phyloP scores from a whole-genome alignment of 2,797 vertebrate species.

The Peromyscus nudipes region DNA sequence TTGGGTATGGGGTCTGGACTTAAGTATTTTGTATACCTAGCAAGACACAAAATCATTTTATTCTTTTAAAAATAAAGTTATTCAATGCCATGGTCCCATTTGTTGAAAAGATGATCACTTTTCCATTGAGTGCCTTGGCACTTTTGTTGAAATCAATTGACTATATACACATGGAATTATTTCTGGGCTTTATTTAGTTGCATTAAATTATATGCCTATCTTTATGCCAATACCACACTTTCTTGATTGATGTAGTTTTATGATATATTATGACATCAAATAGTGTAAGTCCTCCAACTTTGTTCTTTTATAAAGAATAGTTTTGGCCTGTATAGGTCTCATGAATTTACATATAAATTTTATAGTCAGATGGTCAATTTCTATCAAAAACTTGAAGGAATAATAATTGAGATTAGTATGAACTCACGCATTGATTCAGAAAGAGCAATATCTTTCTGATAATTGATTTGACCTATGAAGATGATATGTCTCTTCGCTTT shows the following conservation, averaged over 20 bases:
- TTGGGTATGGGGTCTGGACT: no score
- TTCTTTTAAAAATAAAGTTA: background rate
- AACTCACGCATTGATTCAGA: constrained; percentile 3
- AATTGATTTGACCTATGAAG: constrained; percentile 36
- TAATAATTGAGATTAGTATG: constrained; percentile 34
- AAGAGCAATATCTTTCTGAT: constrained; percentile 49
- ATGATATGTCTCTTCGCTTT: background rate
- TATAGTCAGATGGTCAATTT: constrained; percentile 10
- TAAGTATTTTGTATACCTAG: background rate
- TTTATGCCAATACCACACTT: constrained; percentile 29
- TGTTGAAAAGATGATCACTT: constrained; percentile 52
- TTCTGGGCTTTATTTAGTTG: constrained; percentile 46
- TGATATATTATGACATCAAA: constrained; percentile 28
- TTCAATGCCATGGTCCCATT: background rate
- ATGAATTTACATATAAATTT: constrained; percentile 49
- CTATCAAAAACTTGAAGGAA: constrained; percentile 39
- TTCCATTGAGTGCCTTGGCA: constrained; percentile 11
- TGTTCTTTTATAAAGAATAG: background rate
- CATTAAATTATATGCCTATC: constrained; percentile 18
- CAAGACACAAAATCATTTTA: background rate
- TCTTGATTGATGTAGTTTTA: constrained; percentile 59
- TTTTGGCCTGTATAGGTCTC: constrained; percentile 42
- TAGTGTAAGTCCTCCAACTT: background rate
- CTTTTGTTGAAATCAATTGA: constrained; percentile 37
- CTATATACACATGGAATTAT: background rate